Percentiles rank a stretch among this genome's conserved stretches.
Conservation (phyloP, 2,113 vertebrate species). For the Eurystomus gularis region DNA sequence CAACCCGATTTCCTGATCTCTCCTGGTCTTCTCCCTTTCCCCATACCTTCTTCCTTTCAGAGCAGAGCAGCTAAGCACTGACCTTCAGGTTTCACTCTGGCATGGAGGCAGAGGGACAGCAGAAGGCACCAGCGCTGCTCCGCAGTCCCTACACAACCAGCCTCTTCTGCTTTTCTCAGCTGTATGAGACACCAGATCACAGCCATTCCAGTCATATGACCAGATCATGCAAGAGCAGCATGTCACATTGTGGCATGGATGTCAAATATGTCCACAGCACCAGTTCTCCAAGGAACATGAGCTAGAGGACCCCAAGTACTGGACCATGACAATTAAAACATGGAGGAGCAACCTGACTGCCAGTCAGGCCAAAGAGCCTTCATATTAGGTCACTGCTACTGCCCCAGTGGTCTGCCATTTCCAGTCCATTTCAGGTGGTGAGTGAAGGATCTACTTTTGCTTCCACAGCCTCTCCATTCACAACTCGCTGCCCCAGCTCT, state of each 20-base stretch:
- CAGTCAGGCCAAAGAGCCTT: not conserved
- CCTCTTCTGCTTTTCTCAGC: not conserved
- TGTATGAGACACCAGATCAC: not conserved
- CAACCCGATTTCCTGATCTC: not conserved
- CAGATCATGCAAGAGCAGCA: fast-evolving
- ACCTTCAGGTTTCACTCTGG: not conserved
- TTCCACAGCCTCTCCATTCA: not conserved
- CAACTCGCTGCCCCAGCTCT: not conserved
- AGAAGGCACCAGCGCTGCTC: not conserved
- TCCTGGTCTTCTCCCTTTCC: not conserved
- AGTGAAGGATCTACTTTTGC: not conserved
- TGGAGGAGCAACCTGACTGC: not conserved
- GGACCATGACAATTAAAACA: not conserved
- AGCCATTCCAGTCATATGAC: not conserved
- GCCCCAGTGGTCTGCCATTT: not conserved
- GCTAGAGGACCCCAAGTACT: not conserved
- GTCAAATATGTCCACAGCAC: not conserved
- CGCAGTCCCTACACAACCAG: not conserved
- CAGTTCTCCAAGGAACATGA: not conserved
- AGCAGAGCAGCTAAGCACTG: not conserved
- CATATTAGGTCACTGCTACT: not conserved
- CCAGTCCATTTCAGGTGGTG: not conserved
- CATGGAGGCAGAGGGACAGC: not conserved
- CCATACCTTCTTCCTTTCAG: not conserved
- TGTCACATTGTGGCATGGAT: fast-evolving